These are phyloP conservation scores for Arbacia lixula DNA, from an alignment of 53 echinoderm and acorn worm genomes.

Conservation along the genomic window DNA sequence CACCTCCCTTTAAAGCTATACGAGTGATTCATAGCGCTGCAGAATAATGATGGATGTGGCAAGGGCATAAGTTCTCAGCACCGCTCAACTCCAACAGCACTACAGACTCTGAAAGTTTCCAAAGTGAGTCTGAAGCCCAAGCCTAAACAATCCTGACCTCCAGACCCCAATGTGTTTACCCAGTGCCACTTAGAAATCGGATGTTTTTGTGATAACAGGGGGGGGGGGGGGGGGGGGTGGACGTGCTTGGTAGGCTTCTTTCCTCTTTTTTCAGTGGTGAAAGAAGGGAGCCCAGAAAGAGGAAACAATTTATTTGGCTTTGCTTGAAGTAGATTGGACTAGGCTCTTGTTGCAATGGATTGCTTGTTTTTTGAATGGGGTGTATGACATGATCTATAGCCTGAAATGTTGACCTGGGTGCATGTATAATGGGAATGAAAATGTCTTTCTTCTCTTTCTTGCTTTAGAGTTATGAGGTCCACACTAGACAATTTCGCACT, in stretches of 20 bases:
- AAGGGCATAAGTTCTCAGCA: no score
- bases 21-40: no score
- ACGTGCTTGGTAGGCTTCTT: background rate
- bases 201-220: constrained; percentile 47
- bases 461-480: no score
- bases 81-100: no score
- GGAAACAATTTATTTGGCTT: constrained; percentile 58
- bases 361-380: constrained; percentile 27
- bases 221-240: constrained; percentile 31
- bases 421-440: no score
- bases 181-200: constrained; percentile 51
- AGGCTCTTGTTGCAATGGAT: constrained; percentile 41
- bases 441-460: no score
- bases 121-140: constrained; percentile 11
- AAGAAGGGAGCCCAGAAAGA: constrained; percentile 7
- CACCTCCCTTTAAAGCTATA: no score
- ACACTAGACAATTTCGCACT: no score
- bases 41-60: no score
- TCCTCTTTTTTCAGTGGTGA: background rate
- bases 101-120: no score
- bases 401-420: constrained; percentile 17
- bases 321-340: constrained; percentile 43
- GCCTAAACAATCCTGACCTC: constrained; percentile 43
- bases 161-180: constrained; percentile 47
- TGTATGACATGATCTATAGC: constrained; percentile 31